Evolutionary conservation across 1,140 invertebrate species (phyloP).

Genomic region (Hesperophylax magnus): DNA sequence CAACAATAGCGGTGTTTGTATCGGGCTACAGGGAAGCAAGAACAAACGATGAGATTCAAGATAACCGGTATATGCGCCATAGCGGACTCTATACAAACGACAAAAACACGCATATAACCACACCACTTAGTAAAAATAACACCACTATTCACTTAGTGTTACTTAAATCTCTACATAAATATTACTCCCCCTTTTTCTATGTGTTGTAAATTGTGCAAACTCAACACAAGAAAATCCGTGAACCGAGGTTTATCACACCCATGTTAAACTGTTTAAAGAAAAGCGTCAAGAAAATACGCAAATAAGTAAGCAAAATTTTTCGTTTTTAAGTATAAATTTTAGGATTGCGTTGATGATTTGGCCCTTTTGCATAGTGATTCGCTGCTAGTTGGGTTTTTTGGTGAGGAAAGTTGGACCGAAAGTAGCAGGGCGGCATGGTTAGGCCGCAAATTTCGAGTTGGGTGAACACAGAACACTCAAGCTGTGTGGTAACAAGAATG

Average conservation of each 20-base stretch:
- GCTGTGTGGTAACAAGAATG: slow-evolving; percentile 24
- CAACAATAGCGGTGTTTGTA: slow-evolving; percentile 29
- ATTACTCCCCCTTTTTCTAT: neutral
- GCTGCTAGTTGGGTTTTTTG: neutral
- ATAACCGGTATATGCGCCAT: neutral
- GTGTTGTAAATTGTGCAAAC: neutral
- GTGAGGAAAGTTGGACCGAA: neutral
- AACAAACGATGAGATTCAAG: slow-evolving; percentile 27
- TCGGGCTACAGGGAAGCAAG: slow-evolving; percentile 4
- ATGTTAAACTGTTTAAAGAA: neutral
- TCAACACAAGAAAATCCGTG: neutral
- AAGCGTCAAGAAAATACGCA: neutral
- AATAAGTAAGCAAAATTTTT: neutral
- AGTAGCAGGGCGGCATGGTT: slow-evolving; percentile 12
- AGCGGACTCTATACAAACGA: neutral
- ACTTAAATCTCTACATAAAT: neutral
- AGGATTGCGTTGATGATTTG: neutral
- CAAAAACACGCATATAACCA: neutral
- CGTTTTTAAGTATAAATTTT: neutral
- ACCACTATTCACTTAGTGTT: neutral
- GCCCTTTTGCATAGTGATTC: neutral
- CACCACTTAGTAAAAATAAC: neutral
- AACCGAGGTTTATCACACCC: slow-evolving; percentile 7
- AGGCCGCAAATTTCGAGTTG: slow-evolving; percentile 31
- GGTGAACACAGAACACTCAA: slow-evolving; percentile 32